Percentiles rank a stretch among this genome's conserved stretches.
phyloP scores from a whole-genome alignment of 2,888 invertebrate genomes.

The Pimpla rufipes region DNA sequence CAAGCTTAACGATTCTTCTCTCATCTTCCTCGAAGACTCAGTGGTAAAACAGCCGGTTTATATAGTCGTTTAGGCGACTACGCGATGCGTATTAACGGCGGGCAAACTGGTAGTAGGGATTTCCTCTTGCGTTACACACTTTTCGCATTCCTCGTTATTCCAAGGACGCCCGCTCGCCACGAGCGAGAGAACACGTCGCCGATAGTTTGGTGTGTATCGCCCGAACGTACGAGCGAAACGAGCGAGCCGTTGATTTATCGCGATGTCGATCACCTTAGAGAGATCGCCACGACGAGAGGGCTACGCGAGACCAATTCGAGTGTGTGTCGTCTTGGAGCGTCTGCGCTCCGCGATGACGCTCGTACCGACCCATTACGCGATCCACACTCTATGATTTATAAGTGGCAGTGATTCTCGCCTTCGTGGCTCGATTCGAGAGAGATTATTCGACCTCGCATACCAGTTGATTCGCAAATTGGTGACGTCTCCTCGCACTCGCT shows the following conservation, averaged over 20 bases:
- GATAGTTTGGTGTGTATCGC: not conserved
- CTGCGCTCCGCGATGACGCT: slow-evolving; percentile 16
- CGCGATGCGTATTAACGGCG: not conserved
- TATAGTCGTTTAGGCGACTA: slow-evolving; percentile 15
- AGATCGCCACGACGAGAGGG: not conserved
- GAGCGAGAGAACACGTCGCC: slow-evolving; percentile 14
- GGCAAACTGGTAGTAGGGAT: slow-evolving; percentile 29
- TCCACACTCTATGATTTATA: slow-evolving; percentile 53
- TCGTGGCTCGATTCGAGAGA: slow-evolving; percentile 46
- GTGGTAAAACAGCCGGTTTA: slow-evolving; percentile 11
- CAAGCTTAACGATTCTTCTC: not conserved
- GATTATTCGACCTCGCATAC: slow-evolving; percentile 69
- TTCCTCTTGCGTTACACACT: slow-evolving; percentile 56
- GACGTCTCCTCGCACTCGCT: slow-evolving; percentile 57
- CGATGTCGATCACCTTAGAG: slow-evolving; percentile 38
- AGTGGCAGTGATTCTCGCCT: slow-evolving; percentile 55
- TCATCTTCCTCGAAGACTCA: slow-evolving; percentile 15
- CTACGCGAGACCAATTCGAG: slow-evolving; percentile 28
- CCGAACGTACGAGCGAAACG: slow-evolving; percentile 1
- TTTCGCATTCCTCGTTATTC: slow-evolving; percentile 69
- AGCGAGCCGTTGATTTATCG: not conserved
- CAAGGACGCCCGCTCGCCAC: slow-evolving; percentile 63
- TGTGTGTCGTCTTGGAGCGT: slow-evolving; percentile 6
- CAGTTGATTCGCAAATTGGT: slow-evolving; percentile 66
- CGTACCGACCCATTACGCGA: slow-evolving; percentile 29